These are phyloP conservation scores for Cacoxenus indagator DNA, from an alignment of 2,888 invertebrate genomes.

Conservation along the genomic window DNA sequence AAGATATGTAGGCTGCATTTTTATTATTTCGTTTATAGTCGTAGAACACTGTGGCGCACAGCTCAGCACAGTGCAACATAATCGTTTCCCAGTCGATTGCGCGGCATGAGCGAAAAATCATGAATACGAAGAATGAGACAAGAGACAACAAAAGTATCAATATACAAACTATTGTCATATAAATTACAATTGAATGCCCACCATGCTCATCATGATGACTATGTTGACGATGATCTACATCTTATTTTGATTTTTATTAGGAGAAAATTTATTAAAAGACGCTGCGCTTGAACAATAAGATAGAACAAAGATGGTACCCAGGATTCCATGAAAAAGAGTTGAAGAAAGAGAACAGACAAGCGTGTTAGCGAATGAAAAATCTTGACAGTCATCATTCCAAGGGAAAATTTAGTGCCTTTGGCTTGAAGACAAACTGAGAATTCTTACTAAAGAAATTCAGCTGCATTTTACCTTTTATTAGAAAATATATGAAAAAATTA, in stretches of 20 bases:
- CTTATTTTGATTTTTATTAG: constrained; percentile 60
- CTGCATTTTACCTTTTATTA: constrained; percentile 61
- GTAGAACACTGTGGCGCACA: background rate
- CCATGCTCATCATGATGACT: background rate
- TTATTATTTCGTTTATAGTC: constrained; percentile 3
- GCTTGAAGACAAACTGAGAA: background rate
- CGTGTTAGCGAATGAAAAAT: constrained; percentile 23
- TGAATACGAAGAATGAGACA: background rate
- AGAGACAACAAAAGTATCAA: background rate
- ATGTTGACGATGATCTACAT: constrained; percentile 44
- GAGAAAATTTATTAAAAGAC: constrained; percentile 30
- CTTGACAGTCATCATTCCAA: constrained; percentile 36
- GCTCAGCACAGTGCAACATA: constrained; percentile 11
- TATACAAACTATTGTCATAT: constrained; percentile 12
- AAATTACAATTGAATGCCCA: constrained; percentile 12
- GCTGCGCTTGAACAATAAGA: background rate
- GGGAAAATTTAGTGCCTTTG: constrained; percentile 44
- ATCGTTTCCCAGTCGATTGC: constrained; percentile 35
- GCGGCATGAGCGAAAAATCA: constrained; percentile 29
- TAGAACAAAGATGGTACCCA: constrained; percentile 34
- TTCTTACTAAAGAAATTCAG: constrained; percentile 7
- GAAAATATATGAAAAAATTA: constrained; percentile 45
- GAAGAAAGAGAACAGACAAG: background rate
- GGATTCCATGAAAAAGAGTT: constrained; percentile 39
- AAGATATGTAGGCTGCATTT: constrained; percentile 24